phyloP scores from a whole-genome alignment of 2,797 vertebrate genomes.

The Pempheris klunzingeri region DNA sequence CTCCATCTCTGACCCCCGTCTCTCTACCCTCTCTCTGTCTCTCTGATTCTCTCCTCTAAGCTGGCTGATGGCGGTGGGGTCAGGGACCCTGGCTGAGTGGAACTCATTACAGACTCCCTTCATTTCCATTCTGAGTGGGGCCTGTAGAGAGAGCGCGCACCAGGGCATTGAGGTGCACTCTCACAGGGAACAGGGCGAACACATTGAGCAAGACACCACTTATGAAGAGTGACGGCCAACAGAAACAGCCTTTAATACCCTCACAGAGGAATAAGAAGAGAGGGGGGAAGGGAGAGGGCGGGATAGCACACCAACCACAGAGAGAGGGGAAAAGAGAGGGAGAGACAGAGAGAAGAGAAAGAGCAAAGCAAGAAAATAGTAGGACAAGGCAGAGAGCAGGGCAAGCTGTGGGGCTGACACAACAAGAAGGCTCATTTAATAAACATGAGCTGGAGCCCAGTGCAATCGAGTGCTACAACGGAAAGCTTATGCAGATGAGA shows the following conservation, averaged over 20 bases:
- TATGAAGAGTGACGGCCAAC: slow-evolving; percentile 86
- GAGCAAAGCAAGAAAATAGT: slow-evolving; percentile 66
- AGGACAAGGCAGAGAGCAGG: slow-evolving; percentile 69
- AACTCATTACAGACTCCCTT: slow-evolving; percentile 88
- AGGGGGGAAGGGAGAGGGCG: slow-evolving; percentile 18
- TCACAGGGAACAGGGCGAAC: slow-evolving; percentile 77
- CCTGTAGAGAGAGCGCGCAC: slow-evolving; percentile 76
- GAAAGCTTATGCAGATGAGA: slow-evolving; percentile 85
- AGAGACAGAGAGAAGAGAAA: slow-evolving; percentile 55
- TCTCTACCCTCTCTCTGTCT: slow-evolving; percentile 74
- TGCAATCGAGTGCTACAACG: slow-evolving; percentile 76
- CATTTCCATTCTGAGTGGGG: slow-evolving; percentile 87
- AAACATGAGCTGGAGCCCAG: slow-evolving; percentile 84
- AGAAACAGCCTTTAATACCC: slow-evolving; percentile 85
- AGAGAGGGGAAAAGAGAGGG: slow-evolving; percentile 54
- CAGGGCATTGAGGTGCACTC: slow-evolving; percentile 79
- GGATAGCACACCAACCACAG: slow-evolving; percentile 48
- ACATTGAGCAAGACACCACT: slow-evolving; percentile 84
- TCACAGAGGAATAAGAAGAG: slow-evolving; percentile 72
- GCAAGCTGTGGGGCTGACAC: slow-evolving; percentile 79
- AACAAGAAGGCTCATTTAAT: slow-evolving; percentile 85
- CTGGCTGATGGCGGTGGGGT: slow-evolving; percentile 81
- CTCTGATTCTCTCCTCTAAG: slow-evolving; percentile 84
- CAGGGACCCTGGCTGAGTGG: slow-evolving; percentile 84
- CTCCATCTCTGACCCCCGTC: slow-evolving; percentile 81